Evolutionary conservation across 1,140 invertebrate species (phyloP).

Genomic region (Tetramorium simillimum): DNA sequence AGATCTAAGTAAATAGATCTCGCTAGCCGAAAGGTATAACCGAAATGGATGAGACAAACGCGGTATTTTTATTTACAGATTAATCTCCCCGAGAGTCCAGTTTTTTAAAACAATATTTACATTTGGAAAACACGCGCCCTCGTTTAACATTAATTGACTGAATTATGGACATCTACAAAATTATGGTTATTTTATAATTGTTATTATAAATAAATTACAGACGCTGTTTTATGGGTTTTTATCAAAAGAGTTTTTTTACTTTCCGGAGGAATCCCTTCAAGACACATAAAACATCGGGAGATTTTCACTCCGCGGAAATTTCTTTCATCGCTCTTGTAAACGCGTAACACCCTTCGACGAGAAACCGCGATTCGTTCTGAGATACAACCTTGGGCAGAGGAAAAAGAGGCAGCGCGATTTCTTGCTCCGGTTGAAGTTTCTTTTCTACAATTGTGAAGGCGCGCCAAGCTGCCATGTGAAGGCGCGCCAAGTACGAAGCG

Average conservation of each 20-base stretch:
- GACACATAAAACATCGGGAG: neutral
- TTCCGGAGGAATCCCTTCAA: neutral
- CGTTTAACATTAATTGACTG: too few species aligned
- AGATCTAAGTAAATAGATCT: conserved; percentile 16
- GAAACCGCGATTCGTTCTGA: conserved; percentile 4
- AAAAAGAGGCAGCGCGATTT: conserved; percentile 23
- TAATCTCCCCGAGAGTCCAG: neutral
- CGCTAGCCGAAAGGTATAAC: neutral
- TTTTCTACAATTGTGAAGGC: conserved; percentile 30
- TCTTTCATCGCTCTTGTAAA: conserved; percentile 41
- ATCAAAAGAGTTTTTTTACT: neutral
- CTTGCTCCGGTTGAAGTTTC: conserved; percentile 34
- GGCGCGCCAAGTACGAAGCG: neutral
- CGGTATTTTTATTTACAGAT: conserved; percentile 1
- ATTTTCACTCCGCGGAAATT: conserved; percentile 33
- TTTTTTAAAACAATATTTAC: neutral
- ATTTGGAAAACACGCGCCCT: neutral
- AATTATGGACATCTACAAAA: neutral
- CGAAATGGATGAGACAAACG: conserved; percentile 21
- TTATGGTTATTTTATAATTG: neutral
- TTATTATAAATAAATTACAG: neutral
- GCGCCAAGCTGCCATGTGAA: neutral
- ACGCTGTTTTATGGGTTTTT: neutral
- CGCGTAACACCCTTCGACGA: conserved; percentile 21
- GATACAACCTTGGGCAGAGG: conserved; percentile 10